These are phyloP conservation scores for Plagiodera versicolora DNA, from an alignment of 2,888 invertebrate genomes.

Conservation along the genomic window DNA sequence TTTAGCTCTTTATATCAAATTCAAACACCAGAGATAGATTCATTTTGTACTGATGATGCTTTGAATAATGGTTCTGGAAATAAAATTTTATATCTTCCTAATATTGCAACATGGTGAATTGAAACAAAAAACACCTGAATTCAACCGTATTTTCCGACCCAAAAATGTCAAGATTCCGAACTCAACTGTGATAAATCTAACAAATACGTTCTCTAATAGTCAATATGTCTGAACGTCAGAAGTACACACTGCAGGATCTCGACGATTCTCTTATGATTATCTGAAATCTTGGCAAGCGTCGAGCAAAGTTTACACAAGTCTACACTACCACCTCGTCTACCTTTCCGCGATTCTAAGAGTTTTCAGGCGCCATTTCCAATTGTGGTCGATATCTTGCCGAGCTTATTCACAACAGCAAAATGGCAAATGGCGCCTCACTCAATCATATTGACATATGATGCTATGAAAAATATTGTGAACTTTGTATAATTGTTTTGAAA, in stretches of 20 bases:
- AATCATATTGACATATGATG: no score
- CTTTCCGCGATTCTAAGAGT: constrained; percentile 46
- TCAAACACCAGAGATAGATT: no score
- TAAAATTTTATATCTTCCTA: no score
- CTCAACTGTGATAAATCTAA: constrained; percentile 16
- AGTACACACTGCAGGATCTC: background rate
- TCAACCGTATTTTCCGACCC: background rate
- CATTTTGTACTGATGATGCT: no score
- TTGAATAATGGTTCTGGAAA: no score
- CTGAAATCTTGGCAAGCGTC: constrained; percentile 39
- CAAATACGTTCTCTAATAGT: constrained; percentile 25
- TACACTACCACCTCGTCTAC: constrained; percentile 46
- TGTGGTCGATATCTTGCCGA: constrained; percentile 33
- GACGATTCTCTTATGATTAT: constrained; percentile 33
- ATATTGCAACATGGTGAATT: no score
- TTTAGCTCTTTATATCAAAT: no score
- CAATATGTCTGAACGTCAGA: constrained; percentile 33
- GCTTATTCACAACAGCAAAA: constrained; percentile 11
- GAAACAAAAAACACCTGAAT: no score
- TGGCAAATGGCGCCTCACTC: no score
- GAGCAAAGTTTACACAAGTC: constrained; percentile 42
- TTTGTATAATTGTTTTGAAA: no score
- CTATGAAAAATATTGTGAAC: no score
- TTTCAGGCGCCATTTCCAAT: constrained; percentile 47
- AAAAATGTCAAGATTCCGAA: background rate